These are phyloP conservation scores for Hemaris fuciformis DNA, from an alignment of 2,888 invertebrate species.

Conservation along the genomic window DNA sequence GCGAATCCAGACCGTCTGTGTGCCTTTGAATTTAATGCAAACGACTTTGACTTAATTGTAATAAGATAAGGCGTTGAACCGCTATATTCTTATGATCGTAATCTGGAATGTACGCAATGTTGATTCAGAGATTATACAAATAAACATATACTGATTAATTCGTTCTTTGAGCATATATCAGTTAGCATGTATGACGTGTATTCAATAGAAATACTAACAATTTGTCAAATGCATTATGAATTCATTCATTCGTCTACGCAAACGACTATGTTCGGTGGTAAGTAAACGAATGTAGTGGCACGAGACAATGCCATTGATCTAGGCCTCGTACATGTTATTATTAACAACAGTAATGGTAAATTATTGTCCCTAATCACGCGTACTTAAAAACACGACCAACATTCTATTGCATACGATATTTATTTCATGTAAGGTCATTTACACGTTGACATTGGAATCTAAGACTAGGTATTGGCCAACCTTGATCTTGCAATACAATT, in stretches of 20 bases:
- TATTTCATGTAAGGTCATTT: conserved; percentile 36
- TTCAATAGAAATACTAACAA: neutral
- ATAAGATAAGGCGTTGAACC: neutral
- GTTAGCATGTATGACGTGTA: neutral
- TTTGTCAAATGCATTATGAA: neutral
- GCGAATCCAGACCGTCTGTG: neutral
- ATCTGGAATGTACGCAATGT: neutral
- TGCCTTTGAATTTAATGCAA: conserved; percentile 4
- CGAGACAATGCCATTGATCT: neutral
- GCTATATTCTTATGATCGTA: neutral
- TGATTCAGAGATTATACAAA: neutral
- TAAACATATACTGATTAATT: neutral
- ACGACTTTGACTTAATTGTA: neutral
- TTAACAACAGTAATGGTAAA: neutral
- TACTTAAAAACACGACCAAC: conserved; percentile 9
- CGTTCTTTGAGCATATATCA: neutral
- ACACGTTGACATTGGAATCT: conserved; percentile 40
- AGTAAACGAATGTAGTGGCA: neutral
- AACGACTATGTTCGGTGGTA: neutral
- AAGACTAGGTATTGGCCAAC: conserved; percentile 19
- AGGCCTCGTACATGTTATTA: neutral
- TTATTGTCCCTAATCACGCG: neutral
- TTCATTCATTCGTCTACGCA: neutral
- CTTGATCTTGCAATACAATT: conserved; percentile 39
- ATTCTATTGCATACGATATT: conserved; percentile 14